These are phyloP conservation scores for Astropecten irregularis DNA, from an alignment of 53 echinoderm and acorn worm species.

Conservation along the genomic window DNA sequence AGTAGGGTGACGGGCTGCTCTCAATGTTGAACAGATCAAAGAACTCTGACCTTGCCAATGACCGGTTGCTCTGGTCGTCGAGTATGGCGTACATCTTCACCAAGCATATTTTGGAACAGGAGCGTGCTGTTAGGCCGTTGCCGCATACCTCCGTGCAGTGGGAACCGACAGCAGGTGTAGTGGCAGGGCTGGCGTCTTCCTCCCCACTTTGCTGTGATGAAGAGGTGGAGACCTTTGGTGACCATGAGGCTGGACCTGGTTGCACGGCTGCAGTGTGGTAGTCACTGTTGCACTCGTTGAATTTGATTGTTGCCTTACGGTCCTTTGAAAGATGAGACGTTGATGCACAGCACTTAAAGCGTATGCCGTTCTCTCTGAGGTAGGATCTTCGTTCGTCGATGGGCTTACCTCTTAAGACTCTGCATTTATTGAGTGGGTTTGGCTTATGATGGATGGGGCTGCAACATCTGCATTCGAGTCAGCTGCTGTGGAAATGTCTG, in stretches of 20 bases:
- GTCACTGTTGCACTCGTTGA: conserved; percentile 17
- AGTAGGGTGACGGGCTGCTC: background rate
- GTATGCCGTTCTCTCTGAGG: conserved; percentile 22
- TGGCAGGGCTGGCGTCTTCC: background rate
- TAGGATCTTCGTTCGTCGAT: conserved; percentile 1
- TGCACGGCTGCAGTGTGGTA: conserved; percentile 13
- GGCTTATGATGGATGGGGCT: conserved; percentile 9
- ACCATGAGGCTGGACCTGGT: conserved; percentile 6
- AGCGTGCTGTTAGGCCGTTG: background rate
- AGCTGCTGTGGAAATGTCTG: background rate
- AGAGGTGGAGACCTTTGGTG: background rate
- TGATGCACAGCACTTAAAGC: conserved; percentile 42
- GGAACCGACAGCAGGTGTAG: background rate
- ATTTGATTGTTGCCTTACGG: background rate
- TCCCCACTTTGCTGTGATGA: conserved; percentile 3
- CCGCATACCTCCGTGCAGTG: conserved; percentile 24
- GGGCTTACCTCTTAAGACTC: background rate
- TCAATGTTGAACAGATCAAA: conserved; percentile 25
- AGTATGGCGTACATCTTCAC: conserved; percentile 41
- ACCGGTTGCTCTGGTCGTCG: conserved; percentile 56
- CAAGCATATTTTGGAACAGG: conserved; percentile 57
- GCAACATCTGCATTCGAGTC: background rate
- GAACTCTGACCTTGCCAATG: conserved; percentile 36
- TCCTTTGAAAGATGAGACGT: conserved; percentile 17
- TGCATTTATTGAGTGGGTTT: conserved; percentile 10